Evolutionary conservation across 2,113 vertebrate species (phyloP).

Genomic region (Motacilla tschutschensis): DNA sequence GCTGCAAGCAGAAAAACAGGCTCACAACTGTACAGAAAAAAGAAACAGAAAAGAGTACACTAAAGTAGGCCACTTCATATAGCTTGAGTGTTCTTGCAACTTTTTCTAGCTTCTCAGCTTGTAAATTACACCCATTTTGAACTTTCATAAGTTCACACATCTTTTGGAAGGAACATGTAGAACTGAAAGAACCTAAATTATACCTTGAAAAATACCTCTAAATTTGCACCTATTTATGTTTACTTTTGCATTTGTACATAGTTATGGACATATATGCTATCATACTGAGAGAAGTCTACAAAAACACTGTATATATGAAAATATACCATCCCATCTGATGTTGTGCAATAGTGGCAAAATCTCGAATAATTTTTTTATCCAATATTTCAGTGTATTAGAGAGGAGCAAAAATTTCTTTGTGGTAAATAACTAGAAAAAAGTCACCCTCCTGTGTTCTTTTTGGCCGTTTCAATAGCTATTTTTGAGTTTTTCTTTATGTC

Average conservation of each 20-base stretch:
- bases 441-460: background rate
- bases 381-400: background rate
- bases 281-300: background rate
- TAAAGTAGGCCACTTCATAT: constrained; percentile 43
- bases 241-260: background rate
- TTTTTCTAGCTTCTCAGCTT: constrained; percentile 42
- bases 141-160: constrained; percentile 54
- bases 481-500: background rate
- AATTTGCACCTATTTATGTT: constrained; percentile 17
- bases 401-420: background rate
- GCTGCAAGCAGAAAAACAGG: background rate
- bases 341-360: background rate
- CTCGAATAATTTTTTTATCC: background rate
- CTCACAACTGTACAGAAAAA: constrained; percentile 12
- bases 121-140: constrained; percentile 45
- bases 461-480: background rate
- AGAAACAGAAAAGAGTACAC: background rate
- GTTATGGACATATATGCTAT: background rate
- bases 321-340: background rate
- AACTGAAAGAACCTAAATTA: constrained; percentile 24
- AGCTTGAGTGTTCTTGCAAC: constrained; percentile 36
- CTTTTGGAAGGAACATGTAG: constrained; percentile 41
- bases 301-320: background rate
- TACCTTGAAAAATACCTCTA: constrained; percentile 20
- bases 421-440: background rate